Base-by-base conservation (phyloP, 64 coral and sea anemone genomes). In the Stichodactyla helianthus region DNA sequence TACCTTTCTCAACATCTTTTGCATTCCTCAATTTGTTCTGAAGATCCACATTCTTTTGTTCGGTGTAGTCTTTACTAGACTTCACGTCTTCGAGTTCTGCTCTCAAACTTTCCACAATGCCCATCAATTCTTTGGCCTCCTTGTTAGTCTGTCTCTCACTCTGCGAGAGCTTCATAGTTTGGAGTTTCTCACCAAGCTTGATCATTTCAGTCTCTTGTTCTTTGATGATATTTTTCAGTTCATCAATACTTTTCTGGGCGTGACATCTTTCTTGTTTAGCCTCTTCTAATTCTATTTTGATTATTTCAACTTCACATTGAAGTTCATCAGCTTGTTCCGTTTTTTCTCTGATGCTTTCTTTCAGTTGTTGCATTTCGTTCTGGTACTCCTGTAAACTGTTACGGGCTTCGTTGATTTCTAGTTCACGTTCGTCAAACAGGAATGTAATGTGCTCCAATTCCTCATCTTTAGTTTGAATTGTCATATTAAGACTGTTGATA, bases 401-500 rank as follows among this genome's bases (percentile, higher is more conserved):
- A 5, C 64, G 87, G 3, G 81, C 83, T 50, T 95, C 93, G 11
- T 85, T 86, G 51, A 92, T 95, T 79, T 95, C 89, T 27, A 95
- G 5, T 15, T 95, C 90, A 54, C 88, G 91, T 44, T 95, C 93
- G 17, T 95, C 93, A 20, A 92, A 57, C 56, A 95, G 55, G 77
- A 95, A 95, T 1, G 87, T 95, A 79, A 95, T 89, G 27, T 95
- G 89, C 19, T 95, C 93, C 1, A 95, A 65, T 25, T 95, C 89
- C 55, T 95, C 89, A 53, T 92, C 62, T 77, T 95, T 95, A 6
- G 68, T 52, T 18, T 82, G 83, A 59, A 95, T 82, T 17, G 83
- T 89, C 28, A 71, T 65, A 54, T 95, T 95, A 10, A 95, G 83
- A 56, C 86, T 83, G 44, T 89, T 83, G 15, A 95, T 79, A 15